Evolutionary conservation across 2,888 invertebrate species (phyloP).

Genomic region (Prionchulus punctatus): DNA sequence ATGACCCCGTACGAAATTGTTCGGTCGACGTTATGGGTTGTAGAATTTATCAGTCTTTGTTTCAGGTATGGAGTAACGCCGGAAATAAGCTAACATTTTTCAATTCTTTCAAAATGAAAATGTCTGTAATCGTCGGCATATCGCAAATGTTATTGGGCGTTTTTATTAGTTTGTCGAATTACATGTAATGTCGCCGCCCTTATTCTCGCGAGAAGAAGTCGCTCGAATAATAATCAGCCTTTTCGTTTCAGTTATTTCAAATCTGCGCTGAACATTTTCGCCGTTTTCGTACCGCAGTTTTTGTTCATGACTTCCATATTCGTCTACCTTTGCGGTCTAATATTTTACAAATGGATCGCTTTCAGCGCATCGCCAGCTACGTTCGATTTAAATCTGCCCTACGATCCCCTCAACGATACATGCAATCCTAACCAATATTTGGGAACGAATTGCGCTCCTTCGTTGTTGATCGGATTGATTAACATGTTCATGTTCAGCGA

Average conservation of each 20-base stretch:
- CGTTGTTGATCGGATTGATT: slow-evolving; percentile 28
- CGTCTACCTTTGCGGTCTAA: slow-evolving; percentile 79
- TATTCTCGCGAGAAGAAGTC: background rate
- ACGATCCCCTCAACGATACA: slow-evolving; percentile 14
- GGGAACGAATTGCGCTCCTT: slow-evolving; percentile 32
- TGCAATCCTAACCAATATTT: slow-evolving; percentile 19
- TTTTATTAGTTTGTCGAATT: slow-evolving; percentile 46
- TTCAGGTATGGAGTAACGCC: slow-evolving; percentile 35
- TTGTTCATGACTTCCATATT: slow-evolving; percentile 75
- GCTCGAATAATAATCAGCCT: no score
- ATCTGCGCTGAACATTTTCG: slow-evolving; percentile 58
- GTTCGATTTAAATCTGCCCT: no score
- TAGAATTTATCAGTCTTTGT: background rate
- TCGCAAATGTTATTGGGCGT: slow-evolving; percentile 94
- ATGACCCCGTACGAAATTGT: slow-evolving; percentile 57
- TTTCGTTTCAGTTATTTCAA: slow-evolving; percentile 37
- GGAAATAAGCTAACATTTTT: slow-evolving; percentile 80
- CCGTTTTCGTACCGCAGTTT: slow-evolving; percentile 87
- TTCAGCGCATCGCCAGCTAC: slow-evolving; percentile 20
- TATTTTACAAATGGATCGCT: slow-evolving; percentile 79
- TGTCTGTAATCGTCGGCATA: slow-evolving; percentile 91
- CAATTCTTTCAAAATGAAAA: slow-evolving; percentile 89
- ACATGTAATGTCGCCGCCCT: slow-evolving; percentile 22
- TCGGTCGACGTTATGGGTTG: no score
- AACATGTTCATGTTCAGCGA: slow-evolving; percentile 32